A percentile compares a stretch with the other conserved stretches of the same genome.
Conservation (phyloP, 2,797 vertebrate genomes). For the Acanthurus lineatus region DNA sequence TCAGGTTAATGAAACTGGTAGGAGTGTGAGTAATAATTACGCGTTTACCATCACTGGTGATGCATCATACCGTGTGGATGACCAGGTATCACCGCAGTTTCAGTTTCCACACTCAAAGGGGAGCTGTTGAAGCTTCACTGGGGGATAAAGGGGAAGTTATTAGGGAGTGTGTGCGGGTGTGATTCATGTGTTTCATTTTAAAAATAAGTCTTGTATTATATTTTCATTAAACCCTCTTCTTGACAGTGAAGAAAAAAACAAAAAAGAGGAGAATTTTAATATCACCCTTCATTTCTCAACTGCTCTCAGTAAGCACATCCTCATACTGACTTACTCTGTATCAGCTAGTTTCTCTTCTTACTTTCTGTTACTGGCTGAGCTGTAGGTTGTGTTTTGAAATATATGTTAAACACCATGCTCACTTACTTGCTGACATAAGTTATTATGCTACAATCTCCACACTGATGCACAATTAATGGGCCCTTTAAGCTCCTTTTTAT, state of each 20-base stretch:
- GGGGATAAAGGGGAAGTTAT: accelerated
- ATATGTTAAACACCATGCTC: neutral
- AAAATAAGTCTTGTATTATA: no score
- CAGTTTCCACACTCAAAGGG: constrained; percentile 3
- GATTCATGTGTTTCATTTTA: neutral
- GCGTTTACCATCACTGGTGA: constrained; percentile 29
- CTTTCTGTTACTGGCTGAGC: constrained; percentile 24
- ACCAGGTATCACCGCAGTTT: constrained; percentile 8
- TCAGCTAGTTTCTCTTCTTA: constrained; percentile 51
- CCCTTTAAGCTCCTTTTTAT: neutral
- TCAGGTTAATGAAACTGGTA: constrained; percentile 19
- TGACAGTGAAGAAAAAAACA: neutral
- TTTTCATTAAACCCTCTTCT: neutral
- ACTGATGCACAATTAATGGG: neutral
- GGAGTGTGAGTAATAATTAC: constrained; percentile 11
- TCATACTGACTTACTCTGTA: neutral
- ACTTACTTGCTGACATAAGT: neutral
- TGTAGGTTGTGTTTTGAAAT: constrained; percentile 19
- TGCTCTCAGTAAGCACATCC: neutral
- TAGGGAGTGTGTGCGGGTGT: no score
- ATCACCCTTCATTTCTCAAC: neutral
- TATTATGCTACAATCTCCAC: neutral
- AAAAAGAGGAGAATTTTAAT: no score
- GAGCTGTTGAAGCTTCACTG: neutral
- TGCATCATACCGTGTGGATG: neutral